Percentiles rank a stretch among this genome's conserved stretches.
phyloP scores from a whole-genome alignment of 2,113 vertebrate species.

The Meles meles region DNA sequence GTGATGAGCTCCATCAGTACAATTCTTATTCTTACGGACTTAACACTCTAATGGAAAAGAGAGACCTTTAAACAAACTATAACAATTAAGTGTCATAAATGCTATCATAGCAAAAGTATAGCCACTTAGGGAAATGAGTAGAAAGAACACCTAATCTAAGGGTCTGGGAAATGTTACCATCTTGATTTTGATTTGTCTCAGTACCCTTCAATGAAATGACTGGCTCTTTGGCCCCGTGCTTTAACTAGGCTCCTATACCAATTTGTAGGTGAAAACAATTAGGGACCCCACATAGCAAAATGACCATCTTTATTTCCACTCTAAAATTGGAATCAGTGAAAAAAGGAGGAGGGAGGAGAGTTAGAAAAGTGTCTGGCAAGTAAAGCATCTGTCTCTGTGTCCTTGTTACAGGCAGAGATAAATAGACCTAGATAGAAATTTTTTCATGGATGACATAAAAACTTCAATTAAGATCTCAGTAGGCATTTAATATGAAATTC shows the following conservation, averaged over 20 bases:
- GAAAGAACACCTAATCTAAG: background rate
- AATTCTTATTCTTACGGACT: background rate
- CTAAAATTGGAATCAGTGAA: background rate
- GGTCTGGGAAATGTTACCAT: background rate
- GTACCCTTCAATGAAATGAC: conserved; percentile 28
- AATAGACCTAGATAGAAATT: background rate
- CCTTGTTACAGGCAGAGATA: background rate
- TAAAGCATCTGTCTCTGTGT: background rate
- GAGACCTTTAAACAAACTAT: background rate
- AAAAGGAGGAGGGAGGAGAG: conserved; percentile 45
- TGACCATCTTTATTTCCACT: conserved; percentile 50
- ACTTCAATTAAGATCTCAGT: background rate
- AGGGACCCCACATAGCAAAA: conserved; percentile 40
- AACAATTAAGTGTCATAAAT: background rate
- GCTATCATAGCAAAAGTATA: background rate
- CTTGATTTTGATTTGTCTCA: conserved; percentile 47
- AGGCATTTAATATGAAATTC: background rate
- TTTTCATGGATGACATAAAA: background rate
- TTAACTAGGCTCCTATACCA: background rate
- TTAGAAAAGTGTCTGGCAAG: background rate
- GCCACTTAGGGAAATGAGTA: background rate
- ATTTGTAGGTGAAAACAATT: conserved; percentile 44
- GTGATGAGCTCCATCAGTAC: background rate
- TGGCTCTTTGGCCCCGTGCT: background rate
- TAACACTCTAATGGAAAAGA: background rate